Base-by-base conservation (phyloP, 2,888 invertebrate species). In the Drosophila kokeensis region DNA sequence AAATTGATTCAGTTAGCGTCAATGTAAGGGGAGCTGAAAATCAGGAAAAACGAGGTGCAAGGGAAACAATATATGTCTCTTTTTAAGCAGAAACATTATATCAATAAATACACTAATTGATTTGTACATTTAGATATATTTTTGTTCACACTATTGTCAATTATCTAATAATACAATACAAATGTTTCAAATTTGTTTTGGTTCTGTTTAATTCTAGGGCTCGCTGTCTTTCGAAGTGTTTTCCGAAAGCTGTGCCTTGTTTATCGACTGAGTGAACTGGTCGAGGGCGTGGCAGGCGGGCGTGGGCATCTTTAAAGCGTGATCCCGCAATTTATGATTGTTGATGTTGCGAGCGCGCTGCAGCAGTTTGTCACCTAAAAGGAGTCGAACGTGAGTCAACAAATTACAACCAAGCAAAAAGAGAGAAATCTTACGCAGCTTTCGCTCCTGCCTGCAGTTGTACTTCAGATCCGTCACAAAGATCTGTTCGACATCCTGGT, bases 381-480 rank as follows among this genome's bases (percentile, higher is more conserved):
- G 70, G 10, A 3, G 15, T 6, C 13, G 21, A 21, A 7, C 11
- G 15, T 13, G 13, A 57, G 15, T 40, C 15, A 18, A 15, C 2
- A 21, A 10, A 21, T 15, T 15, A 21, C 4, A 29, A n/a, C 3
- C 29, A 49, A 7, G 18, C 4, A 10, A 21, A 4, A n/a, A 27
- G 0, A 21, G 11, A 34, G 4, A 21, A 4, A 60, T 87, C 89
- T 89, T 74, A 90, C 89, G 85, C 50, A 84, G 52, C 34, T 67
- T 75, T 32, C 76, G 76, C 68, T 89, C 87, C 61, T 87, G 81
- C 45, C 73, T 81, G 72, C 87, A 88, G 27, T 72, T 89, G 24
- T 73, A 59, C 38, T 74, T 82, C 4, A 87, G 55, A 27, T 89
- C 81, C n/a, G 53, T 54, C 4, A 87, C 13, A 58, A 73, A 87